Evolutionary conservation across 35 echinoderm and acorn worm genomes (phyloP).

Genomic region (Antedon bifida): DNA sequence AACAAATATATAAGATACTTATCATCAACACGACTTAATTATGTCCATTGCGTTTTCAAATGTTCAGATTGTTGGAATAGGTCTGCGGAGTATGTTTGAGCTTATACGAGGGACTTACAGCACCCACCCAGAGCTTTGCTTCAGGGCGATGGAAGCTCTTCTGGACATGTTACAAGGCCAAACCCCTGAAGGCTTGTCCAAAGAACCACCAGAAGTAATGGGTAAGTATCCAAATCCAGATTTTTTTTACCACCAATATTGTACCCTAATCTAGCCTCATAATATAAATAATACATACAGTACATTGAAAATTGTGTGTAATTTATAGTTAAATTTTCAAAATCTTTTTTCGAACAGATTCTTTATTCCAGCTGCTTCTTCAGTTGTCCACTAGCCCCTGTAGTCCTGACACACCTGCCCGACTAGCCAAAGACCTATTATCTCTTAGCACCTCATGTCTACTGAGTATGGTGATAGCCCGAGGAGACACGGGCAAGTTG

Average conservation of each 20-base stretch:
- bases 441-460: constrained; percentile 60
- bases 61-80: constrained; percentile 79
- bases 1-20: no score
- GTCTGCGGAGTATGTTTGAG: constrained; percentile 87
- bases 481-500: constrained; percentile 79
- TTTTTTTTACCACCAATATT: no score
- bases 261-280: no score
- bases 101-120: constrained; percentile 56
- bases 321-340: not conserved
- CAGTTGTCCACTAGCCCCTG: constrained; percentile 37
- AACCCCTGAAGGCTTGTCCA: constrained; percentile 67
- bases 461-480: constrained; percentile 75
- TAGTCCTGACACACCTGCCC: constrained; percentile 5
- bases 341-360: constrained; percentile 13
- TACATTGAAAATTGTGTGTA: no score
- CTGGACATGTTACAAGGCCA: constrained; percentile 88
- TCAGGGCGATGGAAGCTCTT: constrained; percentile 60
- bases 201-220: constrained; percentile 77
- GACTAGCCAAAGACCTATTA: constrained; percentile 17
- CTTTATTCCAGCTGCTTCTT: constrained; percentile 74
- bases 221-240: constrained; percentile 68
- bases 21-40: no score
- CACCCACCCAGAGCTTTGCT: constrained; percentile 56
- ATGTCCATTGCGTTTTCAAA: not conserved
- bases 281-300: no score